Conservation (phyloP, 2,888 invertebrate species). For the Eilema depressum region DNA sequence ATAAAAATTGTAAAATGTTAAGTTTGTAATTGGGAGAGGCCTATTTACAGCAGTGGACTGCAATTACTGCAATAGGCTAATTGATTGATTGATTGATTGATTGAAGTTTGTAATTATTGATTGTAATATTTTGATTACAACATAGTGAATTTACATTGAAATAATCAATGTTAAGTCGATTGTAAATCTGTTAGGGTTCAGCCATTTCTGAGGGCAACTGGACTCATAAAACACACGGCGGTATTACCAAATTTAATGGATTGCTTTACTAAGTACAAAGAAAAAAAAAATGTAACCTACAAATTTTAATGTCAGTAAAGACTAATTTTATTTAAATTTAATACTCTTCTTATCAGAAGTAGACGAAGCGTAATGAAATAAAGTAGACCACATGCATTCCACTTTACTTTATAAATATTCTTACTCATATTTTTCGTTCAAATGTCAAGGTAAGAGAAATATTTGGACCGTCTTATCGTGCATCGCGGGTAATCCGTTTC, state of each 20-base stretch:
- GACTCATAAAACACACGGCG: neutral
- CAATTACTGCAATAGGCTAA: too few species aligned
- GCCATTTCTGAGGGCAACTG: too few species aligned
- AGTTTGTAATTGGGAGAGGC: too few species aligned
- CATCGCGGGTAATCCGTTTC: neutral
- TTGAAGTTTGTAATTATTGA: too few species aligned
- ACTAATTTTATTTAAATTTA: neutral
- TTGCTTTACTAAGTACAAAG: neutral
- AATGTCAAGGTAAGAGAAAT: neutral
- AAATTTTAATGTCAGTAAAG: neutral
- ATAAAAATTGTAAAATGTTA: too few species aligned
- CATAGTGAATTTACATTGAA: too few species aligned
- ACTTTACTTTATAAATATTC: neutral
- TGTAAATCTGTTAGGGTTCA: too few species aligned
- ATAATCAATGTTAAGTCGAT: too few species aligned
- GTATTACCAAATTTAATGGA: neutral
- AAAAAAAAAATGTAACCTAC: neutral
- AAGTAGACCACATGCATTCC: slow-evolving; percentile 4
- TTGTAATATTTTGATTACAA: too few species aligned
- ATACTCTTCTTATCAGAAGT: neutral
- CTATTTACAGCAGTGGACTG: too few species aligned
- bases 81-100: too few species aligned
- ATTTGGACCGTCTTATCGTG: neutral
- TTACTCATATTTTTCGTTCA: neutral
- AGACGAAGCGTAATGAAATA: neutral